Percentiles rank a stretch among this genome's conserved stretches.
Conservation (phyloP, 2,888 invertebrate genomes). For the Atherix ibis region DNA sequence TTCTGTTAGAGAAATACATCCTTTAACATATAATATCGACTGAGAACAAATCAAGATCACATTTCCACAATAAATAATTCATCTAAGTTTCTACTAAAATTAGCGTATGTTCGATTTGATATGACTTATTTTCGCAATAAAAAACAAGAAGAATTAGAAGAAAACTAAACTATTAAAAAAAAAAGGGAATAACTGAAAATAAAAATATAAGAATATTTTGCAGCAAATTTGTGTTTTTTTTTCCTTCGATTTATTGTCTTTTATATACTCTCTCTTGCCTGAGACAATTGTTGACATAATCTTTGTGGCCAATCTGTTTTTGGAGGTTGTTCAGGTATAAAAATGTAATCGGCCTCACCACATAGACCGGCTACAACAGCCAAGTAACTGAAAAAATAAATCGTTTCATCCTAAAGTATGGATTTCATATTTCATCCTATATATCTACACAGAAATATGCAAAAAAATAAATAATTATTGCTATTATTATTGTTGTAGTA, state of each 20-base stretch:
- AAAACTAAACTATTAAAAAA: too few relatives aligned
- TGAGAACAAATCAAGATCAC: background rate
- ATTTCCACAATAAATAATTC: too few relatives aligned
- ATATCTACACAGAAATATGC: too few relatives aligned
- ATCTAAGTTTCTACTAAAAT: background rate
- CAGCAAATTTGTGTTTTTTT: slow-evolving; percentile 1
- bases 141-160: background rate
- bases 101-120: background rate
- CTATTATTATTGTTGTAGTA: too few relatives aligned
- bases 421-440: too few relatives aligned
- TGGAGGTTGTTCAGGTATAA: slow-evolving; percentile 80
- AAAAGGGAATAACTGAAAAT: too few relatives aligned
- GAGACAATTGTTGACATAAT: slow-evolving; percentile 57
- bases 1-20: background rate
- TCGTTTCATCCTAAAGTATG: too few relatives aligned
- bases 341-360: slow-evolving; percentile 73
- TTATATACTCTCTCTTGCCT: slow-evolving; percentile 39
- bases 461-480: too few relatives aligned
- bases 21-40: background rate
- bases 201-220: background rate
- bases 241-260: slow-evolving; percentile 3
- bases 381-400: slow-evolving; percentile 49
- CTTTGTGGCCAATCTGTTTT: slow-evolving; percentile 56
- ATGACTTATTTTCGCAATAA: background rate
- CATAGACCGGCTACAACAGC: slow-evolving; percentile 70